phyloP scores from a whole-genome alignment of 1,140 invertebrate species.

The Leptinotarsa texana region DNA sequence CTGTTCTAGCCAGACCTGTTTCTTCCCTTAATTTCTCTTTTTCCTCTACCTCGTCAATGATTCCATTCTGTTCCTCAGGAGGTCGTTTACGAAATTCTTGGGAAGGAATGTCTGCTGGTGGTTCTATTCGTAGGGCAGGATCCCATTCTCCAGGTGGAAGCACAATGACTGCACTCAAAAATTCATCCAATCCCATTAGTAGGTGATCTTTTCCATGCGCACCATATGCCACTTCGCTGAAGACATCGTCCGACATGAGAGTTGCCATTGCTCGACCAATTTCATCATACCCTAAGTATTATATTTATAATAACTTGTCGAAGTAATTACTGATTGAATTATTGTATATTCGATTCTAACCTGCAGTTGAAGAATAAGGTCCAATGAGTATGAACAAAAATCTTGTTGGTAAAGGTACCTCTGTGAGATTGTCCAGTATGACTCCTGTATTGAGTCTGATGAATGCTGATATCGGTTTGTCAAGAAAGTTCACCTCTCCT shows the following conservation, averaged over 20 bases:
- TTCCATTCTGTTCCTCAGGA: conserved; percentile 73
- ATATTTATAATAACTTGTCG: too few species aligned
- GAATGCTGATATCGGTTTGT: conserved; percentile 89
- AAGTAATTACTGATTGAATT: neutral
- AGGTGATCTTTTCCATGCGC: conserved; percentile 90
- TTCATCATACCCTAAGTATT: conserved; percentile 81
- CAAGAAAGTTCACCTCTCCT: conserved; percentile 95
- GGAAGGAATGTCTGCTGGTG: conserved; percentile 92
- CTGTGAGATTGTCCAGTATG: conserved; percentile 93
- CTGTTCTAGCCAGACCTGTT: conserved; percentile 83
- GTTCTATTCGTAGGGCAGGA: conserved; percentile 96
- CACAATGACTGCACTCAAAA: conserved; percentile 95
- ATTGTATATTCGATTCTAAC: conserved; percentile 14
- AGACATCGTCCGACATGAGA: conserved; percentile 98
- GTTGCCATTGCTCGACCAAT: conserved; percentile 97
- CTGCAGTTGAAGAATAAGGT: conserved; percentile 66
- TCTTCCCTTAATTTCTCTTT: conserved; percentile 84
- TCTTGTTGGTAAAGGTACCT: conserved; percentile 93
- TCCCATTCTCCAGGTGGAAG: conserved; percentile 99
- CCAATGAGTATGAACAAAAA: conserved; percentile 95
- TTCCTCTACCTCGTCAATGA: conserved; percentile 77
- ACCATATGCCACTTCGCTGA: conserved; percentile 97
- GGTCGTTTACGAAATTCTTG: conserved; percentile 85
- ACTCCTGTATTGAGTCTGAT: conserved; percentile 86
- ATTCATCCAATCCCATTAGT: conserved; percentile 95